These are phyloP conservation scores for Brenthis hecate DNA, from an alignment of 2,888 invertebrate species.

Conservation along the genomic window DNA sequence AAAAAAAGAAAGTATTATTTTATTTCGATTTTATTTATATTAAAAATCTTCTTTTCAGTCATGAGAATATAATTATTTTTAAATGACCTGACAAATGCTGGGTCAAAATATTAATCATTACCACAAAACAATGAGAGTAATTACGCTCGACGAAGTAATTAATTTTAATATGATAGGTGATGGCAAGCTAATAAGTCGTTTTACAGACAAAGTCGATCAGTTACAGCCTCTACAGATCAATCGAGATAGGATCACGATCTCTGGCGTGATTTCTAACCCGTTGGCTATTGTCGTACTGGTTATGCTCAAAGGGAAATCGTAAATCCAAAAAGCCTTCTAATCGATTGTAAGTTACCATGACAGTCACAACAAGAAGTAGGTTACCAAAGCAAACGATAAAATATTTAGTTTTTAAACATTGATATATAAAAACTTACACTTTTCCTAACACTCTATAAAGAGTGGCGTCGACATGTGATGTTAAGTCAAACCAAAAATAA, in stretches of 20 bases:
- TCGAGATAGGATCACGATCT: constrained; percentile 25
- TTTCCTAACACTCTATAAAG: no score
- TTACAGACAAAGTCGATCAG: constrained; percentile 9
- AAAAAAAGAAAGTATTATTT: no score
- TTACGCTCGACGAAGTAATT: constrained; percentile 23
- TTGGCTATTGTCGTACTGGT: constrained; percentile 24
- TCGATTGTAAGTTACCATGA: constrained; percentile 16
- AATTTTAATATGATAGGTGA: constrained; percentile 13
- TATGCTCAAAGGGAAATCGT: constrained; percentile 19
- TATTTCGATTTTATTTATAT: no score
- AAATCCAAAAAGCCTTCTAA: constrained; percentile 17
- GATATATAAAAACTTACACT: no score
- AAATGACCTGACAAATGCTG: constrained; percentile 34
- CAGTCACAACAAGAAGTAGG: constrained; percentile 9
- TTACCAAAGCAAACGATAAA: not conserved
- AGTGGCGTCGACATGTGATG: no score
- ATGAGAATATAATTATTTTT: constrained; percentile 29
- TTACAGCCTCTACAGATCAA: constrained; percentile 19
- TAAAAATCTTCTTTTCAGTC: constrained; percentile 26
- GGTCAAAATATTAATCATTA: constrained; percentile 41
- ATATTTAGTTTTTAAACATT: no score
- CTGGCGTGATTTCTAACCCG: constrained; percentile 25
- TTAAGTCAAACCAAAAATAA: no score
- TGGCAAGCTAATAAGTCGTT: constrained; percentile 8
- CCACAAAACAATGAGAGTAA: constrained; percentile 33